These are phyloP conservation scores for Nasonia oneida DNA, from an alignment of 2,888 invertebrate genomes.

Conservation along the genomic window DNA sequence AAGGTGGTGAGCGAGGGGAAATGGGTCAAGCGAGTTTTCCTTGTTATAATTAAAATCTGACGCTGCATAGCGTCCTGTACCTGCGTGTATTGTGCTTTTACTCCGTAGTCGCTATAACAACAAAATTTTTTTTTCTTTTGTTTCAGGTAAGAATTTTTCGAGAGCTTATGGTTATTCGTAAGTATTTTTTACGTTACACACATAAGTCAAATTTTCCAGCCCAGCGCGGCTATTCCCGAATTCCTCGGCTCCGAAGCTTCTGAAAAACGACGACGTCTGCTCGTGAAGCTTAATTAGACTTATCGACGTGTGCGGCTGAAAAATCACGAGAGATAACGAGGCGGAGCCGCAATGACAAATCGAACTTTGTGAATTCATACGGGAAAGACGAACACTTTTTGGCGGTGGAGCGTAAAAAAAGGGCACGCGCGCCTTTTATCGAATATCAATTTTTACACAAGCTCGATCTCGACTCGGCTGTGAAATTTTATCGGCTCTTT, in stretches of 20 bases:
- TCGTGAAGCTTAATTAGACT: slow-evolving; percentile 48
- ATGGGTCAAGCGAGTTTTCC: slow-evolving; percentile 28
- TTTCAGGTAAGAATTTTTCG: slow-evolving; percentile 18
- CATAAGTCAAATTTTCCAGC: neutral
- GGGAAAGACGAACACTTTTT: neutral
- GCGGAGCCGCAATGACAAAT: slow-evolving; percentile 33
- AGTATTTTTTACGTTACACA: neutral
- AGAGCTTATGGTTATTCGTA: too few relatives aligned
- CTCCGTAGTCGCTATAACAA: neutral
- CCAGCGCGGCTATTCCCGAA: too few relatives aligned
- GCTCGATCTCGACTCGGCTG: neutral
- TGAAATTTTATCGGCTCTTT: slow-evolving; percentile 26
- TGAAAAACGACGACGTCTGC: slow-evolving; percentile 18
- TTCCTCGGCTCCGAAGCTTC: neutral
- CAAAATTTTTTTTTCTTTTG: neutral
- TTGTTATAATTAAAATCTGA: slow-evolving; percentile 35
- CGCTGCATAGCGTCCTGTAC: neutral
- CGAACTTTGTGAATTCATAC: neutral
- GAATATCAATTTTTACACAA: slow-evolving; percentile 39
- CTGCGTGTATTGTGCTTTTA: neutral
- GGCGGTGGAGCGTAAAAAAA: neutral
- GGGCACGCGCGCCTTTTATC: neutral
- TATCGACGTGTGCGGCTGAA: slow-evolving; percentile 27
- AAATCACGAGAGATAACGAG: slow-evolving; percentile 28
- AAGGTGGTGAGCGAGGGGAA: neutral